Evolutionary conservation across 2,113 vertebrate genomes (phyloP), one percentile per base, ranked within the genome.

Genomic region (Eptesicus fuscus): DNA sequence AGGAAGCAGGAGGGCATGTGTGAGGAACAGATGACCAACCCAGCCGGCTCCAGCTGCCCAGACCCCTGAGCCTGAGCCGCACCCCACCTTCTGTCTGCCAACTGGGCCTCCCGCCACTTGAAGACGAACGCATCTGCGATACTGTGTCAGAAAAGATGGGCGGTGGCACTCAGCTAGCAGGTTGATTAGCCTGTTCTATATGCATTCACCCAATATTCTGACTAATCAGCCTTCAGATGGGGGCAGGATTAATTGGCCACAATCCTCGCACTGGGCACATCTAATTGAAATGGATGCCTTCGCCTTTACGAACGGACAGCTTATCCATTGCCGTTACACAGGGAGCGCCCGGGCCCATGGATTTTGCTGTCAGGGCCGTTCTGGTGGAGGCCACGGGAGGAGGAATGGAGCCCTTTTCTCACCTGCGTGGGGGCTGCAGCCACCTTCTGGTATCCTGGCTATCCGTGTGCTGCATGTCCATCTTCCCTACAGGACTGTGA

Each of bases 191-290:
- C 97, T 95, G 93, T 95, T 98, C 83, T 98, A 7, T 97, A 97
- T 97, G 97, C 97, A 88, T 96, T 98, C 98, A 96, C 92, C 84
- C 96, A 97, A 92, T 97, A 98, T 97, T 97, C 97, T 0, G 0
- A 96, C 96, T 98, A 97, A 98, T 98, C 97, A 97, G 95, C 97
- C 97, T 98, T 98, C 97, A 93, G 97, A 98, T 96, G 18, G 49
- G 97, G 97, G 85, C 86, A 97, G 97, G 96, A 98, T 97, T 98
- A 98, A 98, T 98, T 97, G 98, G 91, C 96, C 98, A 96, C 83
- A n/a, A 95, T 98, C 89, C 89, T 96, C 95, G 91, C 84, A 65
- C 87, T 91, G 87, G 97, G 95, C 97, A 83, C 0, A 13, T 95
- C 91, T 98, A 97, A 98, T 98, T 98, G 98, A 98, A 98, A 98